A percentile compares a stretch with the other conserved stretches of the same genome.
These are phyloP conservation scores for Epinephelus fuscoguttatus DNA, from an alignment of 2,113 vertebrate genomes.

Conservation along the genomic window DNA sequence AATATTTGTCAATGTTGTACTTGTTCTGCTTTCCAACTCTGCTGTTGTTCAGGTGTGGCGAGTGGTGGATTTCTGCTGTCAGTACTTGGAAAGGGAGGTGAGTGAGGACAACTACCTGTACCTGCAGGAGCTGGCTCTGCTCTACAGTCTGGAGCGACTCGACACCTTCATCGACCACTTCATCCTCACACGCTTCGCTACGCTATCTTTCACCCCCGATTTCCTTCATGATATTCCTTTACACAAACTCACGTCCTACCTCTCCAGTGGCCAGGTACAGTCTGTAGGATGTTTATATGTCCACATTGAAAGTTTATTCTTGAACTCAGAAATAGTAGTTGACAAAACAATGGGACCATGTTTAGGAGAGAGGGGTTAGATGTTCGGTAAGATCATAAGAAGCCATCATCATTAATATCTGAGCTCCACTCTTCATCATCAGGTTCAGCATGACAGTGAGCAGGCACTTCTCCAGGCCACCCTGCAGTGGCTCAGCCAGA, in stretches of 20 bases:
- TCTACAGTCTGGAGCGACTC: slow-evolving; percentile 93
- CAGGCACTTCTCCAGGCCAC: slow-evolving; percentile 90
- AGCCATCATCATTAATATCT: background rate
- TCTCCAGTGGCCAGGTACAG: slow-evolving; percentile 85
- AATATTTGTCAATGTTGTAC: no score
- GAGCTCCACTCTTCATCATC: background rate
- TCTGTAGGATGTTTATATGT: background rate
- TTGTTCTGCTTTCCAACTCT: no score
- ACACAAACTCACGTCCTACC: slow-evolving; percentile 90
- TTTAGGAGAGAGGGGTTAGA: no score
- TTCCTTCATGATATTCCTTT: slow-evolving; percentile 90
- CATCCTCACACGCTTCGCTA: slow-evolving; percentile 89
- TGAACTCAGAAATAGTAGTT: background rate
- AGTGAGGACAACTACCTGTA: slow-evolving; percentile 95
- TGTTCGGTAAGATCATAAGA: no score
- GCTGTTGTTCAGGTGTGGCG: slow-evolving; percentile 85
- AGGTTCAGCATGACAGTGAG: slow-evolving; percentile 91
- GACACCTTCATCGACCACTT: slow-evolving; percentile 92
- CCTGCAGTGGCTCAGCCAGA: slow-evolving; percentile 92
- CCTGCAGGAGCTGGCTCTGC: slow-evolving; percentile 93
- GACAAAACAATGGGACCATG: no score
- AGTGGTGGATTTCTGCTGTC: slow-evolving; percentile 96
- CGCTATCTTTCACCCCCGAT: slow-evolving; percentile 88
- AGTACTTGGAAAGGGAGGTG: slow-evolving; percentile 94
- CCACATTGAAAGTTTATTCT: background rate